phyloP scores from a whole-genome alignment of 2,888 invertebrate genomes.

The Ornithoptera priamus region DNA sequence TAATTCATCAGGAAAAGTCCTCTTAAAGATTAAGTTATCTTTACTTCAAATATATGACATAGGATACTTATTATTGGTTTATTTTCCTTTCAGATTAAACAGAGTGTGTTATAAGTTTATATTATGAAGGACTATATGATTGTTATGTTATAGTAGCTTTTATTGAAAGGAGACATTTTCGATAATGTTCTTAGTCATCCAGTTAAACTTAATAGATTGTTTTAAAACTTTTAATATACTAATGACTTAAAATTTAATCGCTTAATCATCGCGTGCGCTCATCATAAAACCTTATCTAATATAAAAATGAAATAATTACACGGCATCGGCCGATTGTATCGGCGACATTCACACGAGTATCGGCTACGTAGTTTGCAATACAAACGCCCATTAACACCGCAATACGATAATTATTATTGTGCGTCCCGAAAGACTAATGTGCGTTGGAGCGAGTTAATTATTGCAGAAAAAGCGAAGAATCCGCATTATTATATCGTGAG shows the following conservation, averaged over 20 bases:
- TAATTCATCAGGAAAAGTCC: too few species aligned
- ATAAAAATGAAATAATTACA: constrained; percentile 28
- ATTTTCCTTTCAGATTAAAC: too few species aligned
- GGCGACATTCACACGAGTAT: constrained; percentile 27
- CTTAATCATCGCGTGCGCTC: constrained; percentile 17
- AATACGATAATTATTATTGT: constrained; percentile 31
- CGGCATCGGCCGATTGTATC: constrained; percentile 26
- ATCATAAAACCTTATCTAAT: constrained; percentile 20
- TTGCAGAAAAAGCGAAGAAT: constrained; percentile 40
- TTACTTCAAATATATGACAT: too few species aligned
- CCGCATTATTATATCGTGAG: constrained; percentile 33
- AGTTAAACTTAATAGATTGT: too few species aligned
- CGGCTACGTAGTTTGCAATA: constrained; percentile 24
- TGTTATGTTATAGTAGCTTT: too few species aligned
- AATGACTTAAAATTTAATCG: not conserved
- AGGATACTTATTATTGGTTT: too few species aligned
- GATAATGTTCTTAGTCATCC: too few species aligned
- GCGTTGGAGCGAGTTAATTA: constrained; percentile 34
- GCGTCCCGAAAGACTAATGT: constrained; percentile 32
- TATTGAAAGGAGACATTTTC: too few species aligned
- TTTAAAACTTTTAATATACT: too few species aligned
- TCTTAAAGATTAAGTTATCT: too few species aligned
- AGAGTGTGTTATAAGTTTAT: too few species aligned
- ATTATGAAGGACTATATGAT: too few species aligned
- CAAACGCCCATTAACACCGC: constrained; percentile 22